Evolutionary conservation across 1,140 invertebrate genomes (phyloP).

Genomic region (Sminthurinus signatus): DNA sequence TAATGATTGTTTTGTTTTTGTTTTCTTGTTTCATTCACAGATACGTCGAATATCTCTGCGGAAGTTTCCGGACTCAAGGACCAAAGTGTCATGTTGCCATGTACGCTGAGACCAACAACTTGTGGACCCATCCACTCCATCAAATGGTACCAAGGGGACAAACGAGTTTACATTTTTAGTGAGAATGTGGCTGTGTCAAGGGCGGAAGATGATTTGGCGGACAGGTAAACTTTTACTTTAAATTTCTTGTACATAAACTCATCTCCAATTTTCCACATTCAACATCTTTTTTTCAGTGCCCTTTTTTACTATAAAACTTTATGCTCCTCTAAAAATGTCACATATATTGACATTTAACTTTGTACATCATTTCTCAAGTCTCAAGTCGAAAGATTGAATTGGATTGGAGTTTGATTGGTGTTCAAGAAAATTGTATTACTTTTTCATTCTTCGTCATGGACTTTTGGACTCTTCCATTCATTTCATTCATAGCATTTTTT

Average conservation of each 20-base stretch:
- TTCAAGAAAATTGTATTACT: no score
- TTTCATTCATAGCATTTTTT: no score
- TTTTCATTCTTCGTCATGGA: no score
- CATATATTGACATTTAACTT: no score
- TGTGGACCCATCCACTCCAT: conserved; percentile 79
- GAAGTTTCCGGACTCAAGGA: conserved; percentile 52
- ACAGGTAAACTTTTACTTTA: no score
- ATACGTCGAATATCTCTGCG: neutral
- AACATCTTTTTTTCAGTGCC: neutral
- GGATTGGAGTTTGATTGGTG: no score
- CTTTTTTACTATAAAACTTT: neutral
- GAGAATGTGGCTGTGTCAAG: conserved; percentile 63
- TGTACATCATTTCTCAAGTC: no score
- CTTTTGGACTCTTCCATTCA: conserved; percentile 4
- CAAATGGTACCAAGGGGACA: conserved; percentile 78
- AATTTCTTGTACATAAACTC: no score
- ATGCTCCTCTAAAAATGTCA: no score
- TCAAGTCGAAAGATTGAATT: no score
- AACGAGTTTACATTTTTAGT: conserved; percentile 75
- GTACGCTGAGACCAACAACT: conserved; percentile 63
- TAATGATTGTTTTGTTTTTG: no score
- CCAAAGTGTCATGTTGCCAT: conserved; percentile 62
- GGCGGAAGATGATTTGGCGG: conserved; percentile 64
- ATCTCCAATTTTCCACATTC: conserved; percentile 10
- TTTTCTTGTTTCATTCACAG: neutral